A percentile compares a stretch with the other conserved stretches of the same genome.
phyloP scores from a whole-genome alignment of 2,888 invertebrate species.

The Masnerella sp. region DNA sequence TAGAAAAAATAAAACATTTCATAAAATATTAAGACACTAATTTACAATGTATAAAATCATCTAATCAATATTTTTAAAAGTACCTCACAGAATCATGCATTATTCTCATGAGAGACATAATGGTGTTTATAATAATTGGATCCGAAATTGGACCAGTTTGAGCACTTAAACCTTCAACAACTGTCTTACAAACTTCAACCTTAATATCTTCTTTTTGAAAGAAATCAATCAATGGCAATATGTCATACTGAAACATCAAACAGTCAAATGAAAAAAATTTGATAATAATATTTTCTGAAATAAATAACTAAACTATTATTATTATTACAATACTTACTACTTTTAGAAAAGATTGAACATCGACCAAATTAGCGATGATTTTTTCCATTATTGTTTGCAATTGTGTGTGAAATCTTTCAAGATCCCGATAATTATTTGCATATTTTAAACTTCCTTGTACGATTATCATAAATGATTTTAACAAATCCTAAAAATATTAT shows the following conservation, averaged over 20 bases:
- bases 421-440: conserved; percentile 79
- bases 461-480: too few relatives aligned
- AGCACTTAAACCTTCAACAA: conserved; percentile 83
- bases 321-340: conserved; percentile 80
- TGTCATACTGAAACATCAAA: conserved; percentile 14
- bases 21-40: too few relatives aligned
- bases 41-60: too few relatives aligned
- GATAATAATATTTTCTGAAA: too few relatives aligned
- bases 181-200: conserved; percentile 90
- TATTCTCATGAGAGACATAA: conserved; percentile 92
- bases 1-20: conserved; percentile 60
- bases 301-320: too few relatives aligned
- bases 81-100: conserved; percentile 97
- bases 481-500: too few relatives aligned
- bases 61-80: too few relatives aligned
- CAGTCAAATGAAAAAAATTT: too few relatives aligned
- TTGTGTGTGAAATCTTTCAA: conserved; percentile 88
- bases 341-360: conserved; percentile 88
- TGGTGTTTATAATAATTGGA: conserved; percentile 90
- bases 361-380: conserved; percentile 86
- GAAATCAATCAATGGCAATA: conserved; percentile 89
- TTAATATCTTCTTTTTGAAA: conserved; percentile 91
- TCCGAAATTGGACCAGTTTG: conserved; percentile 83
- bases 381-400: conserved; percentile 87
- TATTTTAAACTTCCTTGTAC: conserved; percentile 2